A percentile compares a stretch with the other conserved stretches of the same genome.
Conservation (phyloP, 2,797 vertebrate species). For the Chelmon rostratus region DNA sequence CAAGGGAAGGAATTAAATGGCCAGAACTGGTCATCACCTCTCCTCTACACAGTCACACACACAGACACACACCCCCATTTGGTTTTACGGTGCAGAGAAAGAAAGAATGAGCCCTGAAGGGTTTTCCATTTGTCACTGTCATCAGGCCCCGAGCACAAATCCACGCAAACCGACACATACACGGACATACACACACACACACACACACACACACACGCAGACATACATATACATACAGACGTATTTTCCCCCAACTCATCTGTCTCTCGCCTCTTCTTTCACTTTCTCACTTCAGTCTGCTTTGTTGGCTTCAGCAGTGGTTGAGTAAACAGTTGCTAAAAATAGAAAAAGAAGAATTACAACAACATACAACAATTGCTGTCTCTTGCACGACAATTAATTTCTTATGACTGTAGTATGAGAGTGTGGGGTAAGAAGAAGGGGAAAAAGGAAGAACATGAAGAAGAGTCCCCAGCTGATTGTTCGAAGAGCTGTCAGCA, state of each 20-base stretch:
- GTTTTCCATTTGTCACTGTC: conserved; percentile 81
- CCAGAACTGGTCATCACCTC: conserved; percentile 63
- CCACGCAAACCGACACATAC: conserved; percentile 3
- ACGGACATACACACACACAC: neutral
- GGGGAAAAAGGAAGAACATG: neutral
- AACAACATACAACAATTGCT: too few relatives aligned
- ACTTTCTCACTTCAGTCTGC: conserved; percentile 8
- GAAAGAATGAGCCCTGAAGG: conserved; percentile 63
- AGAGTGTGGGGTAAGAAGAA: neutral
- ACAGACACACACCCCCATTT: conserved; percentile 1
- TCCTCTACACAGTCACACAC: neutral
- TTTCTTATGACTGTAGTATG: neutral
- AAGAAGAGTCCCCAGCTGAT: too few relatives aligned
- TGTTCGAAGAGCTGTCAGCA: too few relatives aligned
- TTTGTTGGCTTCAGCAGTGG: conserved; percentile 6
- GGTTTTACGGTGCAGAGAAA: conserved; percentile 45
- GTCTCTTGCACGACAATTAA: neutral
- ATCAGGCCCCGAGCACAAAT: conserved; percentile 42
- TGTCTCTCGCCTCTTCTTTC: neutral
- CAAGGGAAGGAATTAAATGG: conserved; percentile 60
- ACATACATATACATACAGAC: neutral
- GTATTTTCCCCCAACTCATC: conserved; percentile 5
- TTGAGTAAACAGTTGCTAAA: conserved; percentile 13
- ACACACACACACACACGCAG: neutral
- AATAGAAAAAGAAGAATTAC: neutral